These are phyloP conservation scores for Caenorhabditis sinica DNA, from an alignment of 2,888 invertebrate genomes.

Conservation along the genomic window DNA sequence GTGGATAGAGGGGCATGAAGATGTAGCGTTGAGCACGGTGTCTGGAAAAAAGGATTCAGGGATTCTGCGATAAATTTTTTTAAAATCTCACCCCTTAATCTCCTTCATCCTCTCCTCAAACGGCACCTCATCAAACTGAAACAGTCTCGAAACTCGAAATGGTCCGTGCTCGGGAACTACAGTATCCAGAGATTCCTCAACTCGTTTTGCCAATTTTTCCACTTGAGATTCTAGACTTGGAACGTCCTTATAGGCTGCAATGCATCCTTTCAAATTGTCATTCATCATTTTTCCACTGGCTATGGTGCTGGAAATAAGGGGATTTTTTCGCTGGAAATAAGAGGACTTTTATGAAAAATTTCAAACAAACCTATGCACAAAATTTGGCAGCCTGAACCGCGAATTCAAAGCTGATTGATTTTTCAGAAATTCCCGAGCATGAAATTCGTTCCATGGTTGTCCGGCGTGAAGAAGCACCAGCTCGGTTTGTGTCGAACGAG, in stretches of 20 bases:
- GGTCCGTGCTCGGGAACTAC: conserved; percentile 69
- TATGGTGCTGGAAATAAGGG: conserved; percentile 52
- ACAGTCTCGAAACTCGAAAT: conserved; percentile 56
- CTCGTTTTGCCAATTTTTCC: conserved; percentile 41
- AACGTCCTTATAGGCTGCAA: conserved; percentile 66
- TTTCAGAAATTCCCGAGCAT: conserved; percentile 70
- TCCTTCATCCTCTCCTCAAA: conserved; percentile 50
- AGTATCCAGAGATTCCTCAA: conserved; percentile 62
- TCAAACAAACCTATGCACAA: conserved; percentile 56
- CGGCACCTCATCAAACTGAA: conserved; percentile 58
- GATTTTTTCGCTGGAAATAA: conserved; percentile 35
- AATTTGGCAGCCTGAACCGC: conserved; percentile 58
- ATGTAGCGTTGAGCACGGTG: conserved; percentile 52
- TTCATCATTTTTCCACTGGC: conserved; percentile 56
- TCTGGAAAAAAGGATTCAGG: conserved; percentile 21
- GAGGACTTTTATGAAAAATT: conserved; percentile 5
- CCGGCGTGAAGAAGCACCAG: conserved; percentile 74
- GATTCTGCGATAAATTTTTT: neutral
- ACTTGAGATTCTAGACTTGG: conserved; percentile 68
- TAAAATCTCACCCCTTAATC: conserved; percentile 38
- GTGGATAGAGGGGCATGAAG: conserved; percentile 72
- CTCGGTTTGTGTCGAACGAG: conserved; percentile 62
- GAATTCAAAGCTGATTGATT: conserved; percentile 35
- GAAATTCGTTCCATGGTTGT: conserved; percentile 77
- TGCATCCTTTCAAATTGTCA: conserved; percentile 59